phyloP scores from a whole-genome alignment of 2,113 vertebrate genomes.

The cat (Felis catus) region F.catus_Fca126_mat1.0 CM031412.1:179201501-179202000 shows the following conservation, averaged over 20 bases:
- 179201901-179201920: not conserved
- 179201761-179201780: not conserved
- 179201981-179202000: not conserved
- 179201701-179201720: not conserved
- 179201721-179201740: not conserved
- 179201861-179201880: not conserved
- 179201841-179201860: not conserved
- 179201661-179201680: not conserved
- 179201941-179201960: not conserved
- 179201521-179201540: not conserved
- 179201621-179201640: not conserved
- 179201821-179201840: not conserved
- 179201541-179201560: not conserved
- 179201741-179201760: not conserved
- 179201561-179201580: not conserved
- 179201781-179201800: not conserved
- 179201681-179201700: not conserved
- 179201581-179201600: not conserved
- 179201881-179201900: not conserved
- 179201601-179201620: not conserved
- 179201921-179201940: not conserved
- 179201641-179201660: not conserved
- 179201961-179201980: not conserved
- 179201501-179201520: rapidly evolving
- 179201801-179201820: not conserved